phyloP scores from a whole-genome alignment of 2,113 vertebrate species.

The Numenius arquata region DNA sequence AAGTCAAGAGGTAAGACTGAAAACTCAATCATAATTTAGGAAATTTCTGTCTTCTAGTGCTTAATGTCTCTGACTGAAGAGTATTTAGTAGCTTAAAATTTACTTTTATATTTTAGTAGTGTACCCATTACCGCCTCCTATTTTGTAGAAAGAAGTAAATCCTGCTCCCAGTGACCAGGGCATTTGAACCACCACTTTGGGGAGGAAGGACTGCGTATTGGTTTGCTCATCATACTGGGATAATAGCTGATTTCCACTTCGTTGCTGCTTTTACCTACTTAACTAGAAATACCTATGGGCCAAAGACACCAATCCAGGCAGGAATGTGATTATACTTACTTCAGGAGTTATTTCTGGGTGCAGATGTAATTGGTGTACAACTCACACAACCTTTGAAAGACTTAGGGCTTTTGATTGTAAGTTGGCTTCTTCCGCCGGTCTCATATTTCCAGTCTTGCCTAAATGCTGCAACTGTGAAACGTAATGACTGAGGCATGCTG shows the following conservation, averaged over 20 bases:
- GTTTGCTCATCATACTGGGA: background rate
- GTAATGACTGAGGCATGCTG: background rate
- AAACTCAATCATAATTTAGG: background rate
- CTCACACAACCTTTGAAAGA: conserved; percentile 19
- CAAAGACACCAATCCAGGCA: background rate
- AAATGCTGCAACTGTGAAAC: conserved; percentile 13
- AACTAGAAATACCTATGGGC: background rate
- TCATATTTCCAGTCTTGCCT: conserved; percentile 17
- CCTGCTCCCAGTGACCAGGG: background rate
- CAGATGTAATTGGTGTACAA: background rate
- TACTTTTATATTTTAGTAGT: background rate
- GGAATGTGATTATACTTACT: background rate
- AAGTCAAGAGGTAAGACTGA: background rate
- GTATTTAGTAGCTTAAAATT: background rate
- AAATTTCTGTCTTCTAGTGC: background rate
- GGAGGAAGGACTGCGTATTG: background rate
- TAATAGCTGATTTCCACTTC: background rate
- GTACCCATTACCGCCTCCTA: background rate
- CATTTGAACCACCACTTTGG: background rate
- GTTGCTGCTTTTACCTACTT: conserved; percentile 7
- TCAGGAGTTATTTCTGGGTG: conserved; percentile 11
- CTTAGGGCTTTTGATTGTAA: background rate
- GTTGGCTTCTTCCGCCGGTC: background rate
- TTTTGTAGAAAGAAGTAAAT: background rate
- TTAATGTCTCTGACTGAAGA: background rate